phyloP scores from a whole-genome alignment of 2,113 vertebrate genomes.

The Aegithalos caudatus region DNA sequence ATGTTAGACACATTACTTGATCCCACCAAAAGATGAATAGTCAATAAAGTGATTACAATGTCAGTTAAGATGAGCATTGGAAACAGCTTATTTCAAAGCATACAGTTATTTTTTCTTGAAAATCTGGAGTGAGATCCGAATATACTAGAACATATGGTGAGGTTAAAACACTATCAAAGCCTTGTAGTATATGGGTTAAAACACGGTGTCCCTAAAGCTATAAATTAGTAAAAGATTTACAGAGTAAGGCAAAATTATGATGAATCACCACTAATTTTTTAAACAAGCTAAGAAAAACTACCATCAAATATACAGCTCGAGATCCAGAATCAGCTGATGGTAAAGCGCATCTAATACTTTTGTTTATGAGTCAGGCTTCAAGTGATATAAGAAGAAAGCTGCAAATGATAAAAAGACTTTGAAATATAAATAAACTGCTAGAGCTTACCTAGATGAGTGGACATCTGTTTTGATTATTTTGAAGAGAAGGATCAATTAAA shows the following conservation, averaged over 20 bases:
- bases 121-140: too few species aligned
- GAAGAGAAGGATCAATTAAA: background rate
- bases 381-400: background rate
- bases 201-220: too few species aligned
- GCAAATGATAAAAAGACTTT: background rate
- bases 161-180: too few species aligned
- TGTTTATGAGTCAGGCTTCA: background rate
- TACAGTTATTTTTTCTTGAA: too few species aligned
- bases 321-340: background rate
- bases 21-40: too few species aligned
- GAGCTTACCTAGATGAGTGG: background rate
- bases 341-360: background rate
- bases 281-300: background rate
- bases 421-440: background rate
- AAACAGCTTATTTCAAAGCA: too few species aligned
- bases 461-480: background rate
- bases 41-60: too few species aligned
- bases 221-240: background rate
- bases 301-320: background rate
- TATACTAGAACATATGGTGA: too few species aligned
- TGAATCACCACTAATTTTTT: background rate
- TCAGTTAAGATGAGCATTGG: too few species aligned
- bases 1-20: too few species aligned
- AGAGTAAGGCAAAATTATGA: background rate
- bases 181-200: too few species aligned